Evolutionary conservation across 2,113 vertebrate species (phyloP), one percentile per base, ranked within the genome.

Genomic region (Columbina picui): DNA sequence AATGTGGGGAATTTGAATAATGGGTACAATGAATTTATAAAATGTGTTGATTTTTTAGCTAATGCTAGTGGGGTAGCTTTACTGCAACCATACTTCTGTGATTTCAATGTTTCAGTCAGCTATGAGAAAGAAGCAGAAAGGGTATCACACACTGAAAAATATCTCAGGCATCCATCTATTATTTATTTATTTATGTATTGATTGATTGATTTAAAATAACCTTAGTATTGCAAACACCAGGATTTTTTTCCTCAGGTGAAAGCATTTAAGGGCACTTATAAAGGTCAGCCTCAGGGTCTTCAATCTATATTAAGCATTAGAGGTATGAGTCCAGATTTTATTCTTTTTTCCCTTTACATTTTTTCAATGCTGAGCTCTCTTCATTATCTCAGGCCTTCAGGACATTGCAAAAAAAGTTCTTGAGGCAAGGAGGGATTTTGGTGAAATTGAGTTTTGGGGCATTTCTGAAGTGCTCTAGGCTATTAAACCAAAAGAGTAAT

Each of bases 1-100:
- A 96, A 91, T 80, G 59, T 8, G 43, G 60, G 34, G 19, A 5
- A 67, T 85, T 96, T 96, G 80, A 95, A 25, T 94, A 89, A 90
- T 26, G 69, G 45, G 60, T 55, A 69, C 59, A 94, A 93, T 41
- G 23, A 3, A 6, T 94, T 94, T 65, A 80, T 55, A 79, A 91
- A 78, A 26, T 22, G 36, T 77, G 29, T 21, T 93, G 80, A 0
- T 68, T 89, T 92, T 65, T 43, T 67, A 36, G 34, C 12, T 65
- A 25, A 36, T 71, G 67, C 55, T 88, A 39, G 53, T 68, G 50
- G 38, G 30, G 55, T 47, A 65, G 71, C 56, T 92, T 89, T 94
- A 57, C 84, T 59, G 77, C 18, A 64, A 22, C 70, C 73, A 55
- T 84, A 29, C 71, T 61, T 49, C 32, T 74, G 34, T 78, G 27